Evolutionary conservation across 2,113 vertebrate genomes (phyloP), one percentile per base, ranked within the genome.

Genomic region (Lethenteron camtschaticum): DNA sequence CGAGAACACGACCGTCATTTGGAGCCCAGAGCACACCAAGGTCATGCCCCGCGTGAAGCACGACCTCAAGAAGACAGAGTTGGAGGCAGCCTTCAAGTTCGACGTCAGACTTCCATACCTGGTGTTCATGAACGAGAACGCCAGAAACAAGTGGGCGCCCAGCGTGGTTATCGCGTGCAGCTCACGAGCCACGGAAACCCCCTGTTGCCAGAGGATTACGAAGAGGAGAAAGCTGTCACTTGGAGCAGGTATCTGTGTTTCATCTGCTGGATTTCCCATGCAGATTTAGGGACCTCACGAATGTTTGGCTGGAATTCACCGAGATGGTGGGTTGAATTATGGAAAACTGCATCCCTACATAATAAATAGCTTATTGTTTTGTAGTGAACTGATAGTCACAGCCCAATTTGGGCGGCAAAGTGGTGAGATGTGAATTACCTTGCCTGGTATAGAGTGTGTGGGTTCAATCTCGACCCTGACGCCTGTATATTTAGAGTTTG

Each of bases 171-270:
- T 24, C 63, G 63, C n/a, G n/a, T 66, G n/a, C 63, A 66, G 24
- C 63, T 11, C 9, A 66, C n/a, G 9, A 16, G n/a, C 9, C 3
- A 66, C 24, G 10, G n/a, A n/a, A n/a, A 66, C n/a, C 63, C 63
- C 8, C n/a, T 66, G n/a, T 24, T 66, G n/a, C 63, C 63, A 16
- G 63, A 66, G 63, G 63, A 24, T 24, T 66, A 66, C 24, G 10
- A 24, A 9, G 63, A 66, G 63, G 63, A 66, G 63, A 66, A 66
- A 66, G 63, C n/a, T 66, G 63, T 11, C 63, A 66, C 63, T 66
- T 66, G 63, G 63, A 66, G 10, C 63, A 66, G 10, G 63, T 66
- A 66, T 66, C 41, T 41, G 41, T 41, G 41, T 41, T 41, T 41
- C 6, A 41, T 41, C 41, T 41, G 5, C 41, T 41, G 41, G 41